Evolutionary conservation across 2,888 invertebrate genomes (phyloP).

Genomic region (Tipula helvola): DNA sequence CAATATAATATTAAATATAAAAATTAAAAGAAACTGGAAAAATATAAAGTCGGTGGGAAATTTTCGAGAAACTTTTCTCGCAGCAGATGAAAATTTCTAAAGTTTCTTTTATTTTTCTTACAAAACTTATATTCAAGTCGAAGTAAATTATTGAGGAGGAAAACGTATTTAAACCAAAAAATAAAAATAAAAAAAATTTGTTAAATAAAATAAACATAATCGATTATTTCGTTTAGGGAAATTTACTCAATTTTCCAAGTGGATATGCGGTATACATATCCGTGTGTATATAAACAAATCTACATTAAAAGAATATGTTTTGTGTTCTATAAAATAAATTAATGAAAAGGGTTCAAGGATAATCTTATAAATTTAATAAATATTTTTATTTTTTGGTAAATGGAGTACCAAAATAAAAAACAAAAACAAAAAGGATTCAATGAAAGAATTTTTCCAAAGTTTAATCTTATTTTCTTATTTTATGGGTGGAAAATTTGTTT

Average conservation of each 20-base stretch:
- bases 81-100: not conserved
- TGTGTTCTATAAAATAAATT: not conserved
- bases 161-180: not conserved
- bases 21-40: not conserved
- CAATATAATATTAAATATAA: too few species aligned
- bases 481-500: not conserved
- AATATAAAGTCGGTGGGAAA: not conserved
- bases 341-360: not conserved
- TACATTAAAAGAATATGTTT: not conserved
- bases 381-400: not conserved
- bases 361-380: not conserved
- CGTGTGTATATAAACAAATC: not conserved
- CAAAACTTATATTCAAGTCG: not conserved
- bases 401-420: not conserved
- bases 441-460: not conserved
- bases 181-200: too few species aligned
- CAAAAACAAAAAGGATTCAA: not conserved
- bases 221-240: not conserved
- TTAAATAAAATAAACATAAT: not conserved
- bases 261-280: not conserved
- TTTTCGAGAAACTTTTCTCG: not conserved
- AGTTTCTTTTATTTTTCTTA: not conserved
- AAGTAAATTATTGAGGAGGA: not conserved
- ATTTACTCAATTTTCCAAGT: not conserved
- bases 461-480: not conserved